These are phyloP conservation scores for Alces alces DNA, from an alignment of 2,113 vertebrate species.

Conservation along the genomic window DNA sequence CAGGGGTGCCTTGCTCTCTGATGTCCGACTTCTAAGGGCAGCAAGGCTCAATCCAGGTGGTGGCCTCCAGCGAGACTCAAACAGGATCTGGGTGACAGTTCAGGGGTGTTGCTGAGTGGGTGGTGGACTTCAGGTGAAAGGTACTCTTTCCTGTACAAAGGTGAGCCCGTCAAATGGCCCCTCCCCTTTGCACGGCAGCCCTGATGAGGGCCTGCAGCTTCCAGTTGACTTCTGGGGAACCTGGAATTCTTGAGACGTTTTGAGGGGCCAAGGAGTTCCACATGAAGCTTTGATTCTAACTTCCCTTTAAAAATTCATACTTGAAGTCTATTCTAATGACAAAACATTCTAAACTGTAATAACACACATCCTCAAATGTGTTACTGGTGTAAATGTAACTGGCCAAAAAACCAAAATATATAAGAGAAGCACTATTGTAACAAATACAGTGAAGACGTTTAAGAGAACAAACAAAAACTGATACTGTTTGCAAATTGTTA, in stretches of 20 bases:
- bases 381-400: background rate
- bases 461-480: background rate
- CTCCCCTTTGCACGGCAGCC: background rate
- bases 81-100: background rate
- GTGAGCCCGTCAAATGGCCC: no score
- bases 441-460: background rate
- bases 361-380: background rate
- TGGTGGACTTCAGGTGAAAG: background rate
- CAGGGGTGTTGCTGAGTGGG: background rate
- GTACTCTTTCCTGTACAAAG: background rate
- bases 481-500: background rate
- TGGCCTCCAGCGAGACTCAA: background rate
- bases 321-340: background rate
- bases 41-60: background rate
- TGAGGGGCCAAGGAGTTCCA: background rate
- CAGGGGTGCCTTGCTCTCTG: background rate
- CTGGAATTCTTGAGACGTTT: background rate
- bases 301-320: background rate
- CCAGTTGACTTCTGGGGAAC: background rate
- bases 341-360: background rate
- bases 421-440: background rate
- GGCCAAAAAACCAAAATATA: background rate
- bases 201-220: background rate
- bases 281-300: background rate
- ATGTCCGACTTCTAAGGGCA: background rate